Percentiles rank a stretch among this genome's conserved stretches.
Conservation (phyloP, 2,797 vertebrate species). For the Trachurus trachurus region DNA sequence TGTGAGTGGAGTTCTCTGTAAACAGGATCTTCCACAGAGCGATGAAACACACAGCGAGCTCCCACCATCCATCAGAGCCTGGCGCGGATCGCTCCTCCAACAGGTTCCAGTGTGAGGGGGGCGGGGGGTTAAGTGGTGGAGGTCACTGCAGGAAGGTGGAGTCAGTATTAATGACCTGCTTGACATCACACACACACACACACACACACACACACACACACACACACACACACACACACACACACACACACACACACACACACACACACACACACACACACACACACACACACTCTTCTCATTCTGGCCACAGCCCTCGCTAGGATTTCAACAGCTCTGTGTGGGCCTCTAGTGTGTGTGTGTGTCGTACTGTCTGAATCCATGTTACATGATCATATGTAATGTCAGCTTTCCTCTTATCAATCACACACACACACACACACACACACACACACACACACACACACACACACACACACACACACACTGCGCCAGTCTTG, state of each 20-base stretch:
- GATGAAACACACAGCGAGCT: neutral
- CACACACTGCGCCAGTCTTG: neutral
- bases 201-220: neutral
- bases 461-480: neutral
- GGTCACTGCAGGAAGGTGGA: slow-evolving; percentile 45
- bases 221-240: neutral
- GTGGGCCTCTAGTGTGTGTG: neutral
- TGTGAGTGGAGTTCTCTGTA: neutral
- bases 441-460: neutral
- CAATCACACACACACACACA: neutral
- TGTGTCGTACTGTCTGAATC: slow-evolving; percentile 9
- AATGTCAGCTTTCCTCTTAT: neutral
- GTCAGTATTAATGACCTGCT: slow-evolving; percentile 60
- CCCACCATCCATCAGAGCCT: slow-evolving; percentile 1
- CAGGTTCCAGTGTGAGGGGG: slow-evolving; percentile 18
- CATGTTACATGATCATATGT: neutral
- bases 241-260: slow-evolving; percentile 2
- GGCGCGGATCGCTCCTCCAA: slow-evolving; percentile 11
- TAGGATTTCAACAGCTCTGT: slow-evolving; percentile 6
- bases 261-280: slow-evolving; percentile 3
- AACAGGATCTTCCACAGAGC: neutral
- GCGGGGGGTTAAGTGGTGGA: slow-evolving; percentile 41
- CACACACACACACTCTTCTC: neutral
- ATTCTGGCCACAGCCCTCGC: slow-evolving; percentile 22
- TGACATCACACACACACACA: neutral